Conservation (phyloP, 1,140 invertebrate genomes). For the Drosophila pruinosa region DNA sequence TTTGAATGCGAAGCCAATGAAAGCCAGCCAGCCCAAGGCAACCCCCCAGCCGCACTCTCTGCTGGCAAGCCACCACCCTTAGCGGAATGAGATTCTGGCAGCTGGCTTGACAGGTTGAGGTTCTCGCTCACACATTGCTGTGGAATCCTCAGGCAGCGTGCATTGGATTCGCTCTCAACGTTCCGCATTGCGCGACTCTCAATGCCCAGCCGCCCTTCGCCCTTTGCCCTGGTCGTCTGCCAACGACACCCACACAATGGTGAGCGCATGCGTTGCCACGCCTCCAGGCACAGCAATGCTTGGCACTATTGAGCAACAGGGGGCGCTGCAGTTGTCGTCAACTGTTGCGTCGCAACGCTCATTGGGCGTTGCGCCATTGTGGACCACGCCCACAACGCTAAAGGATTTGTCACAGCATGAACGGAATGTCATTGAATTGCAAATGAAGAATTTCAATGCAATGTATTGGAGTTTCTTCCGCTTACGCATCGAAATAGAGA, state of each 20-base stretch:
- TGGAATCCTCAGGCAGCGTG: conserved; percentile 56
- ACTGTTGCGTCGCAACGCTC: conserved; percentile 55
- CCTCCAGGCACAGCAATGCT: conserved; percentile 38
- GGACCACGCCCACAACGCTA: conserved; percentile 50
- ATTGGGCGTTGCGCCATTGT: conserved; percentile 42
- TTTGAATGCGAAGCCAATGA: conserved; percentile 73
- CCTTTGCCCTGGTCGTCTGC: background rate
- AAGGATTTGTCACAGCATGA: conserved; percentile 45
- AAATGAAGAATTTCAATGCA: conserved; percentile 80
- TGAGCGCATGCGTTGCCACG: conserved; percentile 74
- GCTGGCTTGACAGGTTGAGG: conserved; percentile 1
- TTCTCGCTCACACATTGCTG: conserved; percentile 66
- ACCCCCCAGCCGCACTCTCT: background rate
- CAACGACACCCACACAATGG: conserved; percentile 33
- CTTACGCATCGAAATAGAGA: background rate
- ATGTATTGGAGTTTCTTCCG: conserved; percentile 64
- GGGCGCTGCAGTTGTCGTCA: conserved; percentile 32
- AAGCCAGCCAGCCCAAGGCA: conserved; percentile 33
- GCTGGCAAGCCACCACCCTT: background rate
- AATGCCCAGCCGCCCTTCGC: background rate
- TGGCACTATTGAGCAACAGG: no score
- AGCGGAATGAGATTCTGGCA: conserved; percentile 31
- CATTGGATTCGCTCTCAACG: conserved; percentile 55
- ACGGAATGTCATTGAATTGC: conserved; percentile 77
- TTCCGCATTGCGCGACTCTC: conserved; percentile 56